Evolutionary conservation across 2,888 invertebrate genomes (phyloP).

Genomic region (Plebejus anna): DNA sequence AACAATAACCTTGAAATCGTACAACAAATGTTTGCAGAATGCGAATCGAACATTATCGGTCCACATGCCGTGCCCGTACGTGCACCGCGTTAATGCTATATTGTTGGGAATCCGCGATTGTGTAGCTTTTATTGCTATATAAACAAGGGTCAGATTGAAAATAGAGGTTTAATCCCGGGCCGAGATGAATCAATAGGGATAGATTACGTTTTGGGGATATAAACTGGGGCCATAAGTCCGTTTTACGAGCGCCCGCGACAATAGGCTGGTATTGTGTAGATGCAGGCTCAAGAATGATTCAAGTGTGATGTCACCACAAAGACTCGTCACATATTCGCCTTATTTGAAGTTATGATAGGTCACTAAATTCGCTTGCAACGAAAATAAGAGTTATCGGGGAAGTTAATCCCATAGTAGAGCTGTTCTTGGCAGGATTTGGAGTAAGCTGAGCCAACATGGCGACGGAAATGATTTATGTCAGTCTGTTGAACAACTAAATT

Average conservation of each 20-base stretch:
- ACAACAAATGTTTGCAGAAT: constrained; percentile 30
- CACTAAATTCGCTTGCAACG: background rate
- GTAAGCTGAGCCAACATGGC: background rate
- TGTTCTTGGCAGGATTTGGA: background rate
- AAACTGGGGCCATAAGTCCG: constrained; percentile 33
- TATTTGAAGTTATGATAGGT: no score
- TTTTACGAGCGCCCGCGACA: constrained; percentile 40
- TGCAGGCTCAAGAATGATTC: constrained; percentile 54
- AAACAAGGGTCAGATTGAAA: constrained; percentile 27
- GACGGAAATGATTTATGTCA: background rate
- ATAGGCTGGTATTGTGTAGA: constrained; percentile 47
- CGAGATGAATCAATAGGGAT: constrained; percentile 37
- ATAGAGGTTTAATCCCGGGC: constrained; percentile 23
- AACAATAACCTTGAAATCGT: constrained; percentile 28
- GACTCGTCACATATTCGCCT: constrained; percentile 53
- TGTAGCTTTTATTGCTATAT: constrained; percentile 23
- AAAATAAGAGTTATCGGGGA: background rate
- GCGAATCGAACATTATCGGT: constrained; percentile 29
- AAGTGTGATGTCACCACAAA: constrained; percentile 63
- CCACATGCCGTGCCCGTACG: constrained; percentile 39
- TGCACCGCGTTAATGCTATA: constrained; percentile 44
- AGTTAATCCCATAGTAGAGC: background rate
- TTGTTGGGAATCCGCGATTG: constrained; percentile 35
- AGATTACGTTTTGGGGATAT: constrained; percentile 36
- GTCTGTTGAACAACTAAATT: background rate